phyloP scores from a whole-genome alignment of 30 jellyfish, hydroid and myxozoan species.

The Turritopsis rubra region DNA sequence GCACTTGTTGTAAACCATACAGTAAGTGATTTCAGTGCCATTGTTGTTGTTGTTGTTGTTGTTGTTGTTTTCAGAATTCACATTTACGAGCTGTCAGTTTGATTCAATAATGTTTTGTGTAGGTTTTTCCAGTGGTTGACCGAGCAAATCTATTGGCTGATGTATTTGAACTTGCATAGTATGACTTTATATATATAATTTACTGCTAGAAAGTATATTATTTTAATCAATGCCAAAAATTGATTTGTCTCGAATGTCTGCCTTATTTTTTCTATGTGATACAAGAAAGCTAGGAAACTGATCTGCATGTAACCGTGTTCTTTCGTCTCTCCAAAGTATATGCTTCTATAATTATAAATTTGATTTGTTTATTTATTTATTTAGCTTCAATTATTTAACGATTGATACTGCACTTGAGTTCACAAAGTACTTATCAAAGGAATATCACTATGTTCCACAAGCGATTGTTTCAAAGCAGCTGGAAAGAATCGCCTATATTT shows the following conservation, averaged over 20 bases:
- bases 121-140: constrained; percentile 42
- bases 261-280: background rate
- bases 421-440: background rate
- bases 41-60: background rate
- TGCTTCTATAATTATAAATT: too few relatives aligned
- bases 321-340: too few relatives aligned
- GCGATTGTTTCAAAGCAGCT: background rate
- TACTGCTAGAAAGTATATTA: too few relatives aligned
- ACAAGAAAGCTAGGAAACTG: too few relatives aligned
- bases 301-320: too few relatives aligned
- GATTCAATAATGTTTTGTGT: background rate
- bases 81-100: background rate
- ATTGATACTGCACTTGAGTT: constrained; percentile 6
- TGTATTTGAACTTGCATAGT: constrained; percentile 61
- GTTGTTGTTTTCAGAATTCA: background rate
- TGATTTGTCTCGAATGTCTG: background rate
- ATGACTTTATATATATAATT: background rate
- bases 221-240: too few relatives aligned
- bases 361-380: background rate
- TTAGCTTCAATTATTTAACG: background rate
- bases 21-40: background rate
- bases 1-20: background rate
- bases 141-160: constrained; percentile 57
- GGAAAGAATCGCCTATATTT: background rate
- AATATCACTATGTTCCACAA: constrained; percentile 5